Base-by-base conservation (phyloP, 2,888 invertebrate species). In the Lithophane semibrunnea region DNA sequence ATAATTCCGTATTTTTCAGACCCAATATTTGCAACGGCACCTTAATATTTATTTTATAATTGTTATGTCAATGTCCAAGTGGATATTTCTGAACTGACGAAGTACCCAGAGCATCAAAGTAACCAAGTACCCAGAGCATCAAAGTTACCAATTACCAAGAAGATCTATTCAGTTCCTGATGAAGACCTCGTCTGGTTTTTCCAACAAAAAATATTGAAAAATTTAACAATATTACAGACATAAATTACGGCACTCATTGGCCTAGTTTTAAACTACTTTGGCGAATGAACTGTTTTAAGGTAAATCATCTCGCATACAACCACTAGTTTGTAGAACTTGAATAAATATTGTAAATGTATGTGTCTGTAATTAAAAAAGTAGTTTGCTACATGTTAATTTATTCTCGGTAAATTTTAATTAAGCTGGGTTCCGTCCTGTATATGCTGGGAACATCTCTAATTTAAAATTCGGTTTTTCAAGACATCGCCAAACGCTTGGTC, bases 221-320 rank as follows among this genome's bases (percentile, higher is more conserved):
- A 63, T 71, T 73, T 58, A 60, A 70, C 66, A 70, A 63, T 73
- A 67, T 66, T 74, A 68, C 64, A 29, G 29, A 29, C 29, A 74
- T 58, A 61, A 64, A 77, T 78, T 84, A 79, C 75, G 37, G 47
- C 49, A 68, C 69, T 37, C 61, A 54, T 60, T 88, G 82, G 21
- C 82, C 84, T 58, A 86, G 79, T 86, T 87, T 49, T 42, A 67
- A 76, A 79, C 74, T 67, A 29, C 66, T 70, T 67, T 68, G 18
- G 75, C 69, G 56, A 82, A 84, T 84, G 75, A 84, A 77, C 75
- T 65, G 60, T 87, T 87, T 88, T 77, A 77, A 79, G 68, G 73
- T 80, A 79, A 84, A 84, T 84, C 76, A 74, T 79, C 75, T 79
- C 71, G 54, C 37, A 21, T 60, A 52, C 54, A 16, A 54, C 61